phyloP scores from a whole-genome alignment of 2,113 vertebrate species.

The Leucopternis melanops region DNA sequence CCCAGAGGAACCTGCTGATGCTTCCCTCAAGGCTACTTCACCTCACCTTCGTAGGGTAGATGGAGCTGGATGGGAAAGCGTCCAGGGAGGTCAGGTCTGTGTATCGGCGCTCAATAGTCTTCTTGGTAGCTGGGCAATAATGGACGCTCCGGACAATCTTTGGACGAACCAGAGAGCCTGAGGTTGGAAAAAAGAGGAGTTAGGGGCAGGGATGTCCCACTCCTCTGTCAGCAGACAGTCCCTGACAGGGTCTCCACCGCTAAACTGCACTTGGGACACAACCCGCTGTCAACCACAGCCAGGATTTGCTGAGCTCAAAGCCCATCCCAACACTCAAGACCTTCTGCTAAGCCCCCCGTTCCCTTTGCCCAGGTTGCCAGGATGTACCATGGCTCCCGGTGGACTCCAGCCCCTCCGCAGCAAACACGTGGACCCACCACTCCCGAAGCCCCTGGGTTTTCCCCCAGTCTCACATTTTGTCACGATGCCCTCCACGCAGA shows the following conservation, averaged over 20 bases:
- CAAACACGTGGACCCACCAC: neutral
- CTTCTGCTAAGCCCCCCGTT: neutral
- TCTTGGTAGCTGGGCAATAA: constrained; percentile 96
- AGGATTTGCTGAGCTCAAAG: neutral
- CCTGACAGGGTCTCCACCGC: neutral
- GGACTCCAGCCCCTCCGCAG: neutral
- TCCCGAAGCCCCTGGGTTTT: too few relatives aligned
- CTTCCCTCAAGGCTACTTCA: neutral
- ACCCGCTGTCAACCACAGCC: fast-evolving
- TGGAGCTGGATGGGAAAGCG: constrained; percentile 86
- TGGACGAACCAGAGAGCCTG: constrained; percentile 93
- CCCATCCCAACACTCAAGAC: neutral
- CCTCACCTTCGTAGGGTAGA: constrained; percentile 96
- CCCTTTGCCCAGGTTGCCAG: neutral
- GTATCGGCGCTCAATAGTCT: constrained; percentile 92
- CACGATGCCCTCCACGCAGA: constrained; percentile 96
- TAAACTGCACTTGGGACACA: neutral
- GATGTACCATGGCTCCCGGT: fast-evolving
- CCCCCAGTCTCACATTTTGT: constrained; percentile 85
- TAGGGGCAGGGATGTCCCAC: neutral
- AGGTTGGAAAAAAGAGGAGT: neutral
- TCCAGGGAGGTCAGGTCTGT: constrained; percentile 92
- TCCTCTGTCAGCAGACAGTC: neutral
- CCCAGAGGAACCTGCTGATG: neutral
- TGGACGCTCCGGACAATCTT: constrained; percentile 96